Percentiles rank a stretch among this genome's conserved stretches.
Conservation (phyloP, 2,888 invertebrate genomes). For the Tetranychus truncatus region DNA sequence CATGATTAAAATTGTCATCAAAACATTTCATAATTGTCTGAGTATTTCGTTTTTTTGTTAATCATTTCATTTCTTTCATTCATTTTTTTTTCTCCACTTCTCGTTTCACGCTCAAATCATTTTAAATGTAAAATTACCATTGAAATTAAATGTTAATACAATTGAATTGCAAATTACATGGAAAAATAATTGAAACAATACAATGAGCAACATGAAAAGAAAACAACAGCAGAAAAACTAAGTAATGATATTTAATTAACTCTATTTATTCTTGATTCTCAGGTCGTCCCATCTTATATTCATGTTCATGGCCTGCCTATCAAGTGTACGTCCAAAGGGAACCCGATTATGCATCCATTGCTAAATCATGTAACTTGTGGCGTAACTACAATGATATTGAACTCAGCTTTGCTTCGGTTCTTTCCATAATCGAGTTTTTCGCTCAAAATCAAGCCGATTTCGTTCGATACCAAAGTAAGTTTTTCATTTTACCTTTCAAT, state of each 20-base stretch:
- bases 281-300: conserved; percentile 17
- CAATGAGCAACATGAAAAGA: no score
- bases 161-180: no score
- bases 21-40: no score
- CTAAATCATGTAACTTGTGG: conserved; percentile 79
- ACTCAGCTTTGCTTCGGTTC: conserved; percentile 81
- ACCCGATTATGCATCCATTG: conserved; percentile 60
- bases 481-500: background rate
- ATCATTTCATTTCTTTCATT: no score
- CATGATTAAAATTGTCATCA: no score
- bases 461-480: conserved; percentile 29
- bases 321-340: conserved; percentile 42
- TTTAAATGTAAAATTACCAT: no score
- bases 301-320: conserved; percentile 94
- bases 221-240: no score
- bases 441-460: conserved; percentile 65
- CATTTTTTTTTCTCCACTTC: no score
- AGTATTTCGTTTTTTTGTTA: no score
- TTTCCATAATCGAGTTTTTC: conserved; percentile 80
- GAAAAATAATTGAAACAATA: no score
- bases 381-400: conserved; percentile 87
- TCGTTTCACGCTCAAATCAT: no score
- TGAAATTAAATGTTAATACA: no score
- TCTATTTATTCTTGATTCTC: background rate
- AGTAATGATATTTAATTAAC: background rate